Evolutionary conservation across 2,113 vertebrate genomes (phyloP).

Genomic region (Protobothrops mucrosquamatus): DNA sequence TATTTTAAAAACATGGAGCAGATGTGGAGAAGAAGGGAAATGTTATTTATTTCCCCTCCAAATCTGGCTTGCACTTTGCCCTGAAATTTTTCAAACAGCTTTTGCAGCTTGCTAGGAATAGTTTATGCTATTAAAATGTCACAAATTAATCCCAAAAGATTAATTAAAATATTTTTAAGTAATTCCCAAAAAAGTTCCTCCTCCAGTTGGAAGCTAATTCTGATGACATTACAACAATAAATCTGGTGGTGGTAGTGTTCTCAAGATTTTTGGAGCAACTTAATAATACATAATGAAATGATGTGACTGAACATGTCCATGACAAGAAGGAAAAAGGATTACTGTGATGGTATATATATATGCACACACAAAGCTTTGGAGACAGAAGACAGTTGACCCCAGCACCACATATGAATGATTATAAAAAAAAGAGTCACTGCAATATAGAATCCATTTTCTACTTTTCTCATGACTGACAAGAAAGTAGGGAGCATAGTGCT

Average conservation of each 20-base stretch:
- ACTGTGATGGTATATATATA: no score
- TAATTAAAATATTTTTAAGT: background rate
- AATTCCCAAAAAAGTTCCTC: background rate
- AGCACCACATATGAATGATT: background rate
- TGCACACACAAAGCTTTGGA: background rate
- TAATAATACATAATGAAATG: background rate
- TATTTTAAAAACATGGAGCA: slow-evolving; percentile 2
- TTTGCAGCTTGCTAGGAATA: background rate
- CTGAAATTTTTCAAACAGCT: background rate
- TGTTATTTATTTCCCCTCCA: background rate
- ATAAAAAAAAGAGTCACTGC: background rate
- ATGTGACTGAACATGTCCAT: background rate
- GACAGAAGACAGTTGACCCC: background rate
- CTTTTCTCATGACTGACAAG: background rate
- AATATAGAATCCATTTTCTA: background rate
- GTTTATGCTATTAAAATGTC: background rate
- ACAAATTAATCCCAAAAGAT: background rate
- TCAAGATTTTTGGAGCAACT: background rate
- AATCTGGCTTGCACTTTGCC: background rate
- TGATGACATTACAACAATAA: background rate
- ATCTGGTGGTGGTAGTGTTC: background rate
- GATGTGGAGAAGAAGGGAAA: background rate
- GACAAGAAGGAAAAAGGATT: background rate
- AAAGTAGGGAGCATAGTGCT: background rate
- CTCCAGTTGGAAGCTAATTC: background rate